Evolutionary conservation across 2,113 vertebrate genomes (phyloP), one percentile per base, ranked within the genome.

Genomic region (Lates calcarifer): DNA sequence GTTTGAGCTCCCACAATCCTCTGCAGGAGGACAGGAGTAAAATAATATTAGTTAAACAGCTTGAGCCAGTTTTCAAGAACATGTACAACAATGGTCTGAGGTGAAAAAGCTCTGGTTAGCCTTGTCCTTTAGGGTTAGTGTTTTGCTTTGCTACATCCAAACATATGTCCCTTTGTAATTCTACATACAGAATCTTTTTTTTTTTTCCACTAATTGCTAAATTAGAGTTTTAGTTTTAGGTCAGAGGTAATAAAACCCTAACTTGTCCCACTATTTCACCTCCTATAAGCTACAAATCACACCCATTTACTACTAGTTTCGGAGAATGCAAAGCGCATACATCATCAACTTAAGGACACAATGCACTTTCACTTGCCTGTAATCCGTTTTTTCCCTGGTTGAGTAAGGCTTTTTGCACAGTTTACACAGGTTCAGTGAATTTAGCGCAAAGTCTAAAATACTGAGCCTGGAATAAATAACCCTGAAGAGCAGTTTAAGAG

Each of bases 341-440:
- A 65, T 56, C 14, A 71, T 28, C 78, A 66, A 73, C 18, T 43
- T 35, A 45, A 17, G 17, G 6, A 73, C 28, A 68, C 14, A 11
- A 62, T 57, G 5, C 41, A 41, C 22, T 20, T 68, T 53, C 24
- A 35, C 55, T 65, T 56, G 15, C 24, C 67, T 67, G n/a, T n/a
- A 66, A 49, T 60, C 15, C 2, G 35, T 58, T 56, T 41, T 79
- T 56, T 41, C 77, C 18, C 43, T n/a, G 15, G 29, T 72, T 63
- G 64, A 73, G 84, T 87, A 83, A 84, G 76, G 64, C 75, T 80
- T 81, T 82, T 77, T 75, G 24, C 37, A 77, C 7, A 61, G 49
- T 64, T 74, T 35, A 47, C 13, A 73, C 35, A 43, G 22, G 70
- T 60, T 17, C 5, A 15, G 8, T 72, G 18, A 77, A 47, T 56